Base-by-base conservation (phyloP, 2,797 vertebrate species). In the Platalea minor region DNA sequence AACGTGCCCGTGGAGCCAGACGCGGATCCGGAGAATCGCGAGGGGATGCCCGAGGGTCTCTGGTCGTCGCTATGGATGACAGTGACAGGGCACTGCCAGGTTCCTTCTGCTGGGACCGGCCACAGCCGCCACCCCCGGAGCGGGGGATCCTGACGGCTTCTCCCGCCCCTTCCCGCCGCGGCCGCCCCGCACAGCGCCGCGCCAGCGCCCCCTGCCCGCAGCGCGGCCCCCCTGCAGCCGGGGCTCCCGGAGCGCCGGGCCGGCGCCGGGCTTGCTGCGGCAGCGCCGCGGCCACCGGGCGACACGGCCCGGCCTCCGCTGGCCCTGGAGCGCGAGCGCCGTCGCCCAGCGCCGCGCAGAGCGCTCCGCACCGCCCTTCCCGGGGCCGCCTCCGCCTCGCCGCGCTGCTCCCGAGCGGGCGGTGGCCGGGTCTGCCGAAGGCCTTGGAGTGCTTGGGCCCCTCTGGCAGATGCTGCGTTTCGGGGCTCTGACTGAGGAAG, bases 261-360 rank as follows among this genome's bases (percentile, higher is more conserved):
- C 45, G 21, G 23, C 25, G 17, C 14, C 17, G 2, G 25, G 25
- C 8, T 4, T 3, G n/a, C 25, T 4, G 11, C 18, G 1, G 37
- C 25, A 46, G 21, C 48, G 8, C 16, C 4, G 0, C 3, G 0
- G 17, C 12, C 8, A 37, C 3, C 5, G 48, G 29, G 21, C 43
- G 9, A 31, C 14, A 7, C 1, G 3, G 13, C 7, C 57, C 8
- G 13, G 31, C 13, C 60, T 19, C 20, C 35, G 50, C 16, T n/a
- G 9, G 9, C 29, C 25, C 56, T 14, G 25, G 3, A 26, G 19
- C 46, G 26, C 0, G 2, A 50, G 11, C 31, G 16, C 39, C 39
- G 5, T 13, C 11, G 39, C 39, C 11, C 39, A 41, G 39, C 39
- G 11, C 39, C 8, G 15, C 12, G 4, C 48, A 43, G 10, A 72